A percentile compares a stretch with the other conserved stretches of the same genome.
Evolutionary conservation across 2,797 vertebrate species (phyloP).

Genomic region (Pseudocheirus occidentalis): DNA sequence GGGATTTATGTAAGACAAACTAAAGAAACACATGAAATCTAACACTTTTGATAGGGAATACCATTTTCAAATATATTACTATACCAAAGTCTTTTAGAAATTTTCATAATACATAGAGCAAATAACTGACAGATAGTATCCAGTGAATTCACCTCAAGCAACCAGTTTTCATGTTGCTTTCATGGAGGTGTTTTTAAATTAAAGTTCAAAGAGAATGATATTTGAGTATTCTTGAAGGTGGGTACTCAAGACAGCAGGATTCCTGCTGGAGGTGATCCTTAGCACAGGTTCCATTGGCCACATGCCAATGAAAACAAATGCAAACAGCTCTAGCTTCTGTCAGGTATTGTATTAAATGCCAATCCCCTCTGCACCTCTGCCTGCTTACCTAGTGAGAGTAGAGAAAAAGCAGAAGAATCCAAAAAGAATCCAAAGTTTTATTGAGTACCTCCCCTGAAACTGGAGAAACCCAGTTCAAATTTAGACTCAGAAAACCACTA

Average conservation of each 20-base stretch:
- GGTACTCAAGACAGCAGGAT: neutral
- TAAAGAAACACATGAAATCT: neutral
- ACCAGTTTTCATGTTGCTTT: neutral
- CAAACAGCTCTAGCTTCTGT: neutral
- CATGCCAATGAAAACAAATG: neutral
- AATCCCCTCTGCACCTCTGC: conserved; percentile 20
- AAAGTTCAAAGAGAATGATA: neutral
- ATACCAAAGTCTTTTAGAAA: neutral
- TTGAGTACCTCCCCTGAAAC: conserved; percentile 3
- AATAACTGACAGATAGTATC: neutral
- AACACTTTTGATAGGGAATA: neutral
- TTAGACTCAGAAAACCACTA: neutral
- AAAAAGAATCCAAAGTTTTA: neutral
- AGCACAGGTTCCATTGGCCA: neutral
- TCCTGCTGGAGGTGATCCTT: neutral
- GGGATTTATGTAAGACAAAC: neutral
- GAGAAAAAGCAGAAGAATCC: neutral
- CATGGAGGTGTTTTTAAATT: conserved; percentile 52
- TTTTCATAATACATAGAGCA: neutral
- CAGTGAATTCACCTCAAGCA: neutral
- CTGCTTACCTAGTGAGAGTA: conserved; percentile 26
- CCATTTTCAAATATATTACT: neutral
- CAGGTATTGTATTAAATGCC: conserved; percentile 31
- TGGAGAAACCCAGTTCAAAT: neutral
- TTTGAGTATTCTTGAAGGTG: neutral